Evolutionary conservation across 2,797 vertebrate species (phyloP).

Genomic region (Sebastolobus alascanus): DNA sequence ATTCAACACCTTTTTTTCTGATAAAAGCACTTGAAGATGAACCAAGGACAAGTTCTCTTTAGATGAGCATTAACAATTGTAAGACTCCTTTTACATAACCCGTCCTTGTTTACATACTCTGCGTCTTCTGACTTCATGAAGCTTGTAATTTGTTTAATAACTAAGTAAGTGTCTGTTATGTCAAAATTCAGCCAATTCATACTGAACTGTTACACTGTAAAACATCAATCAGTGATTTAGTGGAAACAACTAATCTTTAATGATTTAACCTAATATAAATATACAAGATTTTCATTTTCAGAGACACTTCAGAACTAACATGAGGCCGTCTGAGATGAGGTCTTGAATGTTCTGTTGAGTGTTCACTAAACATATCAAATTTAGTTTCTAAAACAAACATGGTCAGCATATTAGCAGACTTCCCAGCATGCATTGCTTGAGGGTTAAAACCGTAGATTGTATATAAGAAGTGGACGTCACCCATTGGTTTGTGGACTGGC

Average conservation of each 20-base stretch:
- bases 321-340: background rate
- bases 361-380: background rate
- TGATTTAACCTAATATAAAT: background rate
- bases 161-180: background rate
- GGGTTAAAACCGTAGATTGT: background rate
- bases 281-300: background rate
- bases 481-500: background rate
- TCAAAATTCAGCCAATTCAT: background rate
- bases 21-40: slow-evolving; percentile 41
- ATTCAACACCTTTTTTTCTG: slow-evolving; percentile 38
- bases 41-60: slow-evolving; percentile 27
- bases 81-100: background rate
- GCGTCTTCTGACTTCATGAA: background rate
- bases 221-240: background rate
- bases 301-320: background rate
- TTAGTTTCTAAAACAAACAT: background rate
- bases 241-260: background rate
- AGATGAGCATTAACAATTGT: slow-evolving; percentile 2
- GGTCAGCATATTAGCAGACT: background rate
- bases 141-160: background rate
- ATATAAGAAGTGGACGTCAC: background rate
- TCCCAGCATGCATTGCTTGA: background rate
- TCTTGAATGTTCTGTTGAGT: background rate
- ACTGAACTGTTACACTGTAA: background rate
- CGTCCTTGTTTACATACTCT: slow-evolving; percentile 1